These are phyloP conservation scores for Semicossyphus pulcher DNA, from an alignment of 2,113 vertebrate species.

Conservation along the genomic window DNA sequence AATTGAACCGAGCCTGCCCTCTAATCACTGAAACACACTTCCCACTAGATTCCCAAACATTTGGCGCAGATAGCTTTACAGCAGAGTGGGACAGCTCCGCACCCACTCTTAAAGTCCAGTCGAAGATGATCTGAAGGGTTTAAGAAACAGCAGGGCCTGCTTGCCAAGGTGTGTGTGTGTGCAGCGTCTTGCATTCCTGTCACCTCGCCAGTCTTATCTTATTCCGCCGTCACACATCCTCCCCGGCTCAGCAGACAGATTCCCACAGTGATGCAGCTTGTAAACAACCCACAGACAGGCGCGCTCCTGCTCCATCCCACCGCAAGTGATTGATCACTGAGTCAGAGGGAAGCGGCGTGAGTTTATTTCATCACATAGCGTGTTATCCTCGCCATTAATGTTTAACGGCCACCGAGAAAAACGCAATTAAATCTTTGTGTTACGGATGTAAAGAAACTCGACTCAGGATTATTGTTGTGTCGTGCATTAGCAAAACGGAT, in stretches of 20 bases:
- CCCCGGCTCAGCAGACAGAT: slow-evolving; percentile 26
- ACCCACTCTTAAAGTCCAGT: slow-evolving; percentile 15
- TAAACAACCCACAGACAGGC: slow-evolving; percentile 39
- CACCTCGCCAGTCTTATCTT: slow-evolving; percentile 34
- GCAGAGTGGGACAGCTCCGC: neutral
- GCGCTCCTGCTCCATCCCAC: neutral
- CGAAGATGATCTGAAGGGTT: slow-evolving; percentile 48
- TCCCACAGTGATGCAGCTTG: slow-evolving; percentile 27
- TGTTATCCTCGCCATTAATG: slow-evolving; percentile 9
- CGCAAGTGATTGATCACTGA: slow-evolving; percentile 22
- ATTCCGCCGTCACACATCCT: slow-evolving; percentile 27
- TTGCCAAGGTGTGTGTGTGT: slow-evolving; percentile 2
- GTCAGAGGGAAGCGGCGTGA: neutral
- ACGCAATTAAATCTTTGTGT: slow-evolving; percentile 13
- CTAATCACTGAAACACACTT: slow-evolving; percentile 55
- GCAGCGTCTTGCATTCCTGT: neutral
- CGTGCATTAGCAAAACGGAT: too few relatives aligned
- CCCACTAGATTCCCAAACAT: slow-evolving; percentile 46
- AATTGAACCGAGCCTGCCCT: slow-evolving; percentile 48
- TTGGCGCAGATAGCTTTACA: slow-evolving; percentile 19
- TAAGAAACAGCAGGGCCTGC: slow-evolving; percentile 9
- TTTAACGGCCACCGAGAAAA: slow-evolving; percentile 8
- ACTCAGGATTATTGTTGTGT: too few relatives aligned
- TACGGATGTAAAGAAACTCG: too few relatives aligned
- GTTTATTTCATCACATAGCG: slow-evolving; percentile 1